Percentiles rank a stretch among this genome's conserved stretches.
Conservation (phyloP, 2,797 vertebrate genomes). For the Trachurus trachurus region DNA sequence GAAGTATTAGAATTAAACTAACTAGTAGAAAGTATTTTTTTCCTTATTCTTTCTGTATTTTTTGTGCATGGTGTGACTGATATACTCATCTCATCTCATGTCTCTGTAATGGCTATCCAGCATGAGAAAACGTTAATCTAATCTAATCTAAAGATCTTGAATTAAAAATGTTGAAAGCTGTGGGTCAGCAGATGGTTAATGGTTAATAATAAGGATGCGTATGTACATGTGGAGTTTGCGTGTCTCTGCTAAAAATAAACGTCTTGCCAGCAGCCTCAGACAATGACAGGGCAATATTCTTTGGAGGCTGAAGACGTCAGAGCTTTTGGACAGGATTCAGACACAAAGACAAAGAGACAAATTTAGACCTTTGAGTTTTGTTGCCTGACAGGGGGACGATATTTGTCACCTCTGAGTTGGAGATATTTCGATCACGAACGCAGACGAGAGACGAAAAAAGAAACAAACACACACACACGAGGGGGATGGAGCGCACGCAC, state of each 20-base stretch:
- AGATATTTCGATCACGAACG: slow-evolving; percentile 48
- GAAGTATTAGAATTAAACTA: background rate
- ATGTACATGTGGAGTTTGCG: slow-evolving; percentile 26
- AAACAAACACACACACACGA: background rate
- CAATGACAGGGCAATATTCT: slow-evolving; percentile 82
- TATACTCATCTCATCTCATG: too few relatives aligned
- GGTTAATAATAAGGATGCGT: slow-evolving; percentile 1
- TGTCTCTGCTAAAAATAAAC: slow-evolving; percentile 73
- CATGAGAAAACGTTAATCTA: too few relatives aligned
- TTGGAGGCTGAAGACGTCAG: slow-evolving; percentile 71
- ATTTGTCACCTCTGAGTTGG: slow-evolving; percentile 64
- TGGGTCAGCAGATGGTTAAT: background rate
- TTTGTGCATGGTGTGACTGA: too few relatives aligned
- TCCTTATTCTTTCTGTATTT: too few relatives aligned
- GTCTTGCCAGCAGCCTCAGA: slow-evolving; percentile 62
- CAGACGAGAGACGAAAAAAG: background rate
- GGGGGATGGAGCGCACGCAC: background rate
- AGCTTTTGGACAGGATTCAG: slow-evolving; percentile 68
- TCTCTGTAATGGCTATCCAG: too few relatives aligned
- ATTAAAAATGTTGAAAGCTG: background rate
- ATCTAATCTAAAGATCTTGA: too few relatives aligned
- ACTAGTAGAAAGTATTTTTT: too few relatives aligned
- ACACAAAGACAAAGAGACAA: slow-evolving; percentile 71
- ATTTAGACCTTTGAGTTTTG: slow-evolving; percentile 68
- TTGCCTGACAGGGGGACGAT: slow-evolving; percentile 55